Evolutionary conservation across 1,140 invertebrate species (phyloP), one percentile per base, ranked within the genome.

Genomic region (Panulirus ornatus): DNA sequence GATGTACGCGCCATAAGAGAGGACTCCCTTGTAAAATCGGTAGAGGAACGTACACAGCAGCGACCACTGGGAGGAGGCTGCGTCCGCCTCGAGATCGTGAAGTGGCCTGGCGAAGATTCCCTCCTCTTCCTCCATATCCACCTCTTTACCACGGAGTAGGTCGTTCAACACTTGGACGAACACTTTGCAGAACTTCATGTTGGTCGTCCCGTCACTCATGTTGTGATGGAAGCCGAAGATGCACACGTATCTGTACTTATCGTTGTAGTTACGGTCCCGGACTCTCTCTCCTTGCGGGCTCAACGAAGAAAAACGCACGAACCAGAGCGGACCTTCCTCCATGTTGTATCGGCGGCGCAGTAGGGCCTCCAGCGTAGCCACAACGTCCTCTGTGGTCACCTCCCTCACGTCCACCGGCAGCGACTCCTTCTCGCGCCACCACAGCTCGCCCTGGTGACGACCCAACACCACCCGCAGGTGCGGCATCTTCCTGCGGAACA

Each of bases 141-240:
- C 47, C 11, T 76, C 40, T 47, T 89, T 89, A 0, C 81, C 81
- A 34, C 42, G 70, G 54, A 89, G 27, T 6, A 91, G 66, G 42
- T 85, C 79, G 58, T 91, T 91, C 34, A 91, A 42, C 11, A 91
- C 84, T 19, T 75, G 75, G 34, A 91, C 44, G 71, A 91, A 91
- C 30, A 91, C 83, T 22, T 88, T 84, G 38, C 91, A 91, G 63
- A 91, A 91, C 30, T 88, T 89, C 91, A 91, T 91, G 63, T 91
- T 91, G 11, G 91, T 89, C 22, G 91, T 91, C 5, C 91, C 91
- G 51, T 91, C 91, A 78, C 91, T 91, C 44, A 89, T 71, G 51
- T 91, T 91, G 82, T 91, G 91, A 73, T 91, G 91, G 75, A 91
- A 91, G 30, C 91, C 91, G 36, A 91, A 91, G 34, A 91, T 78